phyloP scores from a whole-genome alignment of 2,888 invertebrate genomes.

The Junonia oenone region DNA sequence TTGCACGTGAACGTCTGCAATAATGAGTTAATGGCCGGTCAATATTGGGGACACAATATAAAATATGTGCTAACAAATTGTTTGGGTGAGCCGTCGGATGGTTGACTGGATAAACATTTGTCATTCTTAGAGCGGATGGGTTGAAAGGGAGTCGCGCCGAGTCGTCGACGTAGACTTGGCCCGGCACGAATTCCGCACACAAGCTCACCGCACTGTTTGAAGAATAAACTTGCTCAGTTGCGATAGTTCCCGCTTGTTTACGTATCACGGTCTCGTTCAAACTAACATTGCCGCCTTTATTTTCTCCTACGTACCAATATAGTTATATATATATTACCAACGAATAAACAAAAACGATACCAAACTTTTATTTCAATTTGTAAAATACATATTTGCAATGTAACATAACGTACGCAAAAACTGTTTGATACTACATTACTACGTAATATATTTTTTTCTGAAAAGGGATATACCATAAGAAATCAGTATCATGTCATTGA shows the following conservation, averaged over 20 bases:
- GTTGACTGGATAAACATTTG: constrained; percentile 62
- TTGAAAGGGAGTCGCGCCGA: constrained; percentile 39
- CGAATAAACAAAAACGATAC: not conserved
- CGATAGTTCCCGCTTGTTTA: constrained; percentile 59
- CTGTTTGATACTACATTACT: too few species aligned
- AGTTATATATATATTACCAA: not conserved
- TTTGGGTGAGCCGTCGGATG: constrained; percentile 45
- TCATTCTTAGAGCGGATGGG: constrained; percentile 50
- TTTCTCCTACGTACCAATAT: constrained; percentile 32
- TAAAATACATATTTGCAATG: too few species aligned
- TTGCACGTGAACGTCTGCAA: constrained; percentile 49
- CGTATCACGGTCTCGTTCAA: constrained; percentile 50
- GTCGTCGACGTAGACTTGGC: constrained; percentile 31
- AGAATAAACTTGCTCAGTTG: constrained; percentile 61
- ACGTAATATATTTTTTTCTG: too few species aligned
- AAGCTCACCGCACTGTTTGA: constrained; percentile 47
- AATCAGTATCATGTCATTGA: constrained; percentile 19
- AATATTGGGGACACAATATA: constrained; percentile 14
- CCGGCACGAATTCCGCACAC: constrained; percentile 31
- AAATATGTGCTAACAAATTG: constrained; percentile 20
- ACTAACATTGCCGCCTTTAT: constrained; percentile 48
- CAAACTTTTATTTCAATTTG: not conserved
- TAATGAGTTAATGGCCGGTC: constrained; percentile 25
- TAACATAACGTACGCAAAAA: too few species aligned
- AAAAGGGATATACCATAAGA: constrained; percentile 1